Evolutionary conservation across 2,888 invertebrate genomes (phyloP), one percentile per base, ranked within the genome.

Genomic region (Ectobius pallidus): DNA sequence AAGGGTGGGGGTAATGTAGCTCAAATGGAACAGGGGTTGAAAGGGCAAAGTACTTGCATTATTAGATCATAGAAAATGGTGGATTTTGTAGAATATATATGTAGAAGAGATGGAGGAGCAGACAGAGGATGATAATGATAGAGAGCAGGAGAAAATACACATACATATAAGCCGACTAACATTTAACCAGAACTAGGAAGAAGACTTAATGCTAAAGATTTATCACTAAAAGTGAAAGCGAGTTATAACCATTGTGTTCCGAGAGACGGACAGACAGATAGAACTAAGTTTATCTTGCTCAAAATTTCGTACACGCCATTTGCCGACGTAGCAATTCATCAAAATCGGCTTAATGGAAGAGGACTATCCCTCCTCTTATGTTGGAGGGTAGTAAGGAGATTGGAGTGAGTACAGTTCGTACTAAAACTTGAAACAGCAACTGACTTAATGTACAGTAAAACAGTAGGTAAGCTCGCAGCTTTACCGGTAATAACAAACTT

Each of bases 261-360:
- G 52, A 52, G 22, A 52, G 52, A 52, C 20, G 14, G 39, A 39
- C 39, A 14, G 39, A 39, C 39, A 52, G 18, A 52, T n/a, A n/a
- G n/a, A n/a, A n/a, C 52, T 25, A 22, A 52, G 52, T 52, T 52
- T 52, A 52, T 52, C 52, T 52, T 52, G 52, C 52, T 52, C 52
- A 52, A 52, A 25, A 52, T 52, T 52, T 52, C 52, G 52, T 25
- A 52, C 52, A 52, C 52, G 52, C 52, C 52, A 42, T 63, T 20
- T 32, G 22, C 63, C 25, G 63, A 63, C 63, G 42, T 22, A 7
- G 63, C 63, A 42, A 63, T 63, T 39, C n/a, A 42, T 63, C 63
- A 63, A 63, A 63, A 63, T 63, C 63, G 42, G 32, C 63, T 63
- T 42, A 63, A 63, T 63, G 63, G 63, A 63, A 34, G 63, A 63